Evolutionary conservation across 2,797 vertebrate species (phyloP).

Genomic region (Halcyon chelicuti): DNA sequence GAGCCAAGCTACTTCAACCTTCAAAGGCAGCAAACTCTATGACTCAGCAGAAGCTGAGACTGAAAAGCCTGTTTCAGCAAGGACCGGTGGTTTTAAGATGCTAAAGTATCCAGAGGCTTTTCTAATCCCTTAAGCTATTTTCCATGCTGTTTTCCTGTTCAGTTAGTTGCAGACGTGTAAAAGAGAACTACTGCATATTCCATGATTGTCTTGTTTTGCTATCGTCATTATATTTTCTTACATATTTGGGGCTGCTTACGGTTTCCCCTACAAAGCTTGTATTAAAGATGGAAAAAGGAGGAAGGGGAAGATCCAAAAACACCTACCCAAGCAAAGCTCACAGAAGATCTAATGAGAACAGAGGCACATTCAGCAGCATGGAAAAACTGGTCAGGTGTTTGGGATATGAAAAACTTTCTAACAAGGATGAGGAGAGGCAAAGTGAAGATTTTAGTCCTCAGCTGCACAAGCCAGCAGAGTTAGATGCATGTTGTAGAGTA

Average conservation of each 20-base stretch:
- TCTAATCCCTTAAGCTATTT: conserved; percentile 46
- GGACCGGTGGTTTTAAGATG: conserved; percentile 9
- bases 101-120: neutral
- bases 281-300: neutral
- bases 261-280: neutral
- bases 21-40: conserved; percentile 42
- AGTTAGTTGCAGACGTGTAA: neutral
- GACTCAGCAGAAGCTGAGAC: conserved; percentile 46
- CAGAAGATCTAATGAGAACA: neutral
- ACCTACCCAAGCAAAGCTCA: neutral
- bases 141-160: neutral
- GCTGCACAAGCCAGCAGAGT: neutral
- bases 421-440: neutral
- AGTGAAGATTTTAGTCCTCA: neutral
- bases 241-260: neutral
- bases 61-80: conserved; percentile 41
- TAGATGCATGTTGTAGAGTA: neutral
- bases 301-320: neutral
- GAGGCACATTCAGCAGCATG: neutral
- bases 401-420: neutral
- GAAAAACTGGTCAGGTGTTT: neutral
- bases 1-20: conserved; percentile 11
- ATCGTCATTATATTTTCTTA: neutral
- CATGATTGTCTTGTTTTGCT: neutral
- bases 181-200: neutral